Conservation (phyloP, 23 tunicate genomes). For the Diplosoma virens region DNA sequence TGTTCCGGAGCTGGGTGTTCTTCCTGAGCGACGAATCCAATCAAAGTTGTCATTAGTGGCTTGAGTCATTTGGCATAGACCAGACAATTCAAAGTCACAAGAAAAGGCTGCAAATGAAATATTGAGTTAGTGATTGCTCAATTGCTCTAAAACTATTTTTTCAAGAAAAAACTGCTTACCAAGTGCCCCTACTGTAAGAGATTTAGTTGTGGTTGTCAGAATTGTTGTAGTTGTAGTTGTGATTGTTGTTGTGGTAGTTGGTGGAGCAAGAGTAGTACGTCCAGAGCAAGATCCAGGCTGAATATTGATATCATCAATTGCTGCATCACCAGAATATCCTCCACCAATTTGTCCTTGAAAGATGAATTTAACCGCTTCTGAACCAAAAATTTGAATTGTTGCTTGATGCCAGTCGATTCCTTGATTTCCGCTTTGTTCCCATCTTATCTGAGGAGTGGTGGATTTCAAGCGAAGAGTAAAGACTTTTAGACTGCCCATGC, state of each 20-base stretch:
- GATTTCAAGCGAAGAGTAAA: neutral
- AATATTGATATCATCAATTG: conserved; percentile 68
- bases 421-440: conserved; percentile 53
- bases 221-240: conserved; percentile 38
- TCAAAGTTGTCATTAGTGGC: conserved; percentile 39
- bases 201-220: conserved; percentile 12
- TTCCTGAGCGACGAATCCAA: conserved; percentile 50
- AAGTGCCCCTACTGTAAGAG: too few species aligned
- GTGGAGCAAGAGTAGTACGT: neutral
- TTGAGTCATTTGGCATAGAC: conserved; percentile 59
- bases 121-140: neutral
- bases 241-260: conserved; percentile 34
- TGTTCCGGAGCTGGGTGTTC: conserved; percentile 57
- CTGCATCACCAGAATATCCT: conserved; percentile 78
- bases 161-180: too few species aligned
- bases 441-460: neutral
- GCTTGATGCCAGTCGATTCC: conserved; percentile 56
- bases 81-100: conserved; percentile 49
- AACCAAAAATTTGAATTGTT: neutral
- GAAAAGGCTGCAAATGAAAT: conserved; percentile 28
- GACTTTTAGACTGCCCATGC: conserved; percentile 57
- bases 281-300: conserved; percentile 46
- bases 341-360: conserved; percentile 69
- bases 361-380: conserved; percentile 34
- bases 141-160: neutral